Conservation (phyloP, 37 sponge, comb jelly and placozoan species). For the Oopsacas minuta region DNA sequence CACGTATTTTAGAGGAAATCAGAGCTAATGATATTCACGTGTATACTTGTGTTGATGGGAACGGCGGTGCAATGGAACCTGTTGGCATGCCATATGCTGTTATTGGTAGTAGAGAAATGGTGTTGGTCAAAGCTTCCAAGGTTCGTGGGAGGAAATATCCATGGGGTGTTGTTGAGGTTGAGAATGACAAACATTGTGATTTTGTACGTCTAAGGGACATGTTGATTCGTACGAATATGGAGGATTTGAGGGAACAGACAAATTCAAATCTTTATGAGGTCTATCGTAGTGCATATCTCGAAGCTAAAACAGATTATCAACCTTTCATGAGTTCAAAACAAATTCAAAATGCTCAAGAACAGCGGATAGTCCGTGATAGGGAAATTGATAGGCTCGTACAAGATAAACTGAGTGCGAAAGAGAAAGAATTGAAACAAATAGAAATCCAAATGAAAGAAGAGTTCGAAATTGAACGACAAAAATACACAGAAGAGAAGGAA, state of each 20-base stretch:
- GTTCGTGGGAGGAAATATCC: slow-evolving; percentile 88
- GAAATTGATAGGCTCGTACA: background rate
- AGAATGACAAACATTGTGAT: slow-evolving; percentile 67
- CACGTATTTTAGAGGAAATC: background rate
- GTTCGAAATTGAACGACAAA: slow-evolving; percentile 73
- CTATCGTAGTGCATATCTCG: slow-evolving; percentile 56
- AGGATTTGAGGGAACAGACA: slow-evolving; percentile 86
- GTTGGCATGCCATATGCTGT: slow-evolving; percentile 93
- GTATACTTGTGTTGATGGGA: background rate
- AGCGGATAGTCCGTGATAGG: background rate
- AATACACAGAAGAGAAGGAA: slow-evolving; percentile 79
- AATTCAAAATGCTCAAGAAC: background rate
- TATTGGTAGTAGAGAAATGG: slow-evolving; percentile 90
- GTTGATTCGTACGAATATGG: slow-evolving; percentile 95
- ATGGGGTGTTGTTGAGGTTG: slow-evolving; percentile 91
- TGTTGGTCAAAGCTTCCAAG: slow-evolving; percentile 55
- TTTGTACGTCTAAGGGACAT: slow-evolving; percentile 95
- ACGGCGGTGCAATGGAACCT: slow-evolving; percentile 16
- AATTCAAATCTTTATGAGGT: slow-evolving; percentile 73
- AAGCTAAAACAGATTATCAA: slow-evolving; percentile 10
- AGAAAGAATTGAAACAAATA: slow-evolving; percentile 66
- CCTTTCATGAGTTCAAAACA: background rate
- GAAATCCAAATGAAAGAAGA: slow-evolving; percentile 78
- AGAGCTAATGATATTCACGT: background rate
- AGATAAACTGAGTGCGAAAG: slow-evolving; percentile 64